Evolutionary conservation across 2,113 vertebrate genomes (phyloP), one percentile per base, ranked within the genome.

Genomic region (Sylvia atricapilla): DNA sequence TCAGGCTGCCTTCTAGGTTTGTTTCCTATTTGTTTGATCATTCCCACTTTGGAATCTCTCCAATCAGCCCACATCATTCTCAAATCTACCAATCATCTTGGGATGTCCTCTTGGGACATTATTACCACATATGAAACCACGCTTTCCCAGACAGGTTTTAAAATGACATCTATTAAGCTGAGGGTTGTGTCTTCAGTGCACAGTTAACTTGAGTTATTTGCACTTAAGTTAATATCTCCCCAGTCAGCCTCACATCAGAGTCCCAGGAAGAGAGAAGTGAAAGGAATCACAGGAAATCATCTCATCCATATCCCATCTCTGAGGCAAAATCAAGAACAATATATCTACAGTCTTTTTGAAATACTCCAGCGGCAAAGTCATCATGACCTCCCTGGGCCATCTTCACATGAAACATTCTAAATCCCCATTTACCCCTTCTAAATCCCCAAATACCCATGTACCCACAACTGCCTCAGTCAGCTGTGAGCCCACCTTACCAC

Each of bases 201-300:
- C 55, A 69, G 75, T 94, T 95, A 96, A 95, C 70, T 66, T 91
- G 91, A 96, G 81, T 93, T 95, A 91, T 95, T 85, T 94, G 84
- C 59, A 80, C 70, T 83, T 35, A 37, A 87, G 77, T 69, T 85
- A 87, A 58, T 44, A 31, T 52, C 43, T 93, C 93, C 74, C 72
- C 43, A 80, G 90, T 67, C 58, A 93, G 50, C 85, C 56, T 92
- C 73, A 63, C 0, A 0, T 69, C 92, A 60, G 59, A 81, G 78
- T 78, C 87, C 78, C 46, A 46, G 82, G 69, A 75, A 94, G 17
- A 90, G 28, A 72, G 62, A 91, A 72, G 25, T 18, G 5, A 78
- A 90, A 89, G 53, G 90, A 89, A 83, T 62, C 4, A 2, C 82
- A 90, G 62, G 83, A 92, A 90, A 88, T 70, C 55, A 90, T 62